Evolutionary conservation across 2,888 invertebrate species (phyloP).

Genomic region (Galerucella calmariensis): DNA sequence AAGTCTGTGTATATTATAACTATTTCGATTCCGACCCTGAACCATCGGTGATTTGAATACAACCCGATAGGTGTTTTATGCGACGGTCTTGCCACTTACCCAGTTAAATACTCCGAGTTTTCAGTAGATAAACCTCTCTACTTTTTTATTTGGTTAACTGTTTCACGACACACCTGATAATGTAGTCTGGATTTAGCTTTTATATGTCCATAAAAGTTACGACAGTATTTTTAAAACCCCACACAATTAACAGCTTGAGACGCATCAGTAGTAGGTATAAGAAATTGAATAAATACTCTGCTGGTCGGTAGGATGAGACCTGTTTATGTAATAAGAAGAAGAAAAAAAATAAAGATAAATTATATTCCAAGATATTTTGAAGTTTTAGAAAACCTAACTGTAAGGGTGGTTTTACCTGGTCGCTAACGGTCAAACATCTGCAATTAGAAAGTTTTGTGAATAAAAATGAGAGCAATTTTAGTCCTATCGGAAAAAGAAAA

Average conservation of each 20-base stretch:
- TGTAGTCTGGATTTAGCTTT: slow-evolving; percentile 55
- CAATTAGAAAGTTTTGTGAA: neutral
- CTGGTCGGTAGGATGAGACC: slow-evolving; percentile 24
- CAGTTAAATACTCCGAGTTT: slow-evolving; percentile 28
- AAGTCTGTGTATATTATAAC: neutral
- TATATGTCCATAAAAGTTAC: slow-evolving; percentile 54
- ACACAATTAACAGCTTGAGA: slow-evolving; percentile 41
- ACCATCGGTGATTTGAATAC: slow-evolving; percentile 51
- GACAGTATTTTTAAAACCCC: slow-evolving; percentile 42
- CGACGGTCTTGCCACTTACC: slow-evolving; percentile 34
- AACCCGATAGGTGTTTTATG: slow-evolving; percentile 50
- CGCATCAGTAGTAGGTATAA: slow-evolving; percentile 42
- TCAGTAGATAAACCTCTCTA: neutral
- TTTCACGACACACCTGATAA: slow-evolving; percentile 54
- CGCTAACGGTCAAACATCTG: neutral
- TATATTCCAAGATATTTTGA: slow-evolving; percentile 18
- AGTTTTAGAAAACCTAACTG: neutral
- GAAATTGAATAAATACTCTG: slow-evolving; percentile 45
- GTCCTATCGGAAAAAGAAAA: too few species aligned
- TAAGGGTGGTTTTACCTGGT: neutral
- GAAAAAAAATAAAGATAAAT: slow-evolving; percentile 21
- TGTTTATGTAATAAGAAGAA: slow-evolving; percentile 32
- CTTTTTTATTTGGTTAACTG: slow-evolving; percentile 47
- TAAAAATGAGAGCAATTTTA: too few species aligned
- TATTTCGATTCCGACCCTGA: slow-evolving; percentile 9